Evolutionary conservation across 2,888 invertebrate genomes (phyloP).

Genomic region (Mallateleia sp.): DNA sequence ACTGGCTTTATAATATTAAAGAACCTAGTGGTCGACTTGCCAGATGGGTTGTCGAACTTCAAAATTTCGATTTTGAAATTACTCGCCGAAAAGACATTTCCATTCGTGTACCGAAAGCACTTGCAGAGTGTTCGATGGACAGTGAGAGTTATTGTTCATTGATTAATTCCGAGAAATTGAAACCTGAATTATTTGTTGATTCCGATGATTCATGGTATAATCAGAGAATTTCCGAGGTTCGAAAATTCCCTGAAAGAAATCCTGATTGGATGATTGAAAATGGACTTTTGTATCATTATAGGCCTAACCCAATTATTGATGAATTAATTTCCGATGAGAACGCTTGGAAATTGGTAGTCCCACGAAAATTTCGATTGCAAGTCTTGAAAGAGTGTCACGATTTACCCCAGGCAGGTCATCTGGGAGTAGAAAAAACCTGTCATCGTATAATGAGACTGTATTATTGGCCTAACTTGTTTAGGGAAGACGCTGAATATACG

Average conservation of each 20-base stretch:
- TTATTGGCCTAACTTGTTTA: constrained; percentile 33
- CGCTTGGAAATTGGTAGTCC: constrained; percentile 39
- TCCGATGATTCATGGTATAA: not conserved
- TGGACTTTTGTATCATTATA: not conserved
- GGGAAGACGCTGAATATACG: constrained; percentile 6
- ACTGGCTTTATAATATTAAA: not conserved
- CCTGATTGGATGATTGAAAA: not conserved
- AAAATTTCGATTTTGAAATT: not conserved
- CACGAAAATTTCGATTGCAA: not conserved
- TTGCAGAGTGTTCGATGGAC: not conserved
- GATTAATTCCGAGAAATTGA: not conserved
- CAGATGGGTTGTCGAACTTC: not conserved
- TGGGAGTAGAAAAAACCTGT: constrained; percentile 15
- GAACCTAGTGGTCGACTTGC: not conserved
- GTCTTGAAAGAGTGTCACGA: constrained; percentile 10
- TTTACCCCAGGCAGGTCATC: constrained; percentile 29
- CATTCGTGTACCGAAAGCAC: not conserved
- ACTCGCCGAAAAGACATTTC: not conserved
- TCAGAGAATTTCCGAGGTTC: not conserved
- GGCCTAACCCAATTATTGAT: not conserved
- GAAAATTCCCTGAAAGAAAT: not conserved
- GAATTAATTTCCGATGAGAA: constrained; percentile 27
- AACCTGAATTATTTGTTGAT: not conserved
- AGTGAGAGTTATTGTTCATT: not conserved
- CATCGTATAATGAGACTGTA: constrained; percentile 13